A percentile compares a stretch with the other conserved stretches of the same genome.
These are phyloP conservation scores for Cottus gobio DNA, from an alignment of 2,113 vertebrate genomes.

Conservation along the genomic window DNA sequence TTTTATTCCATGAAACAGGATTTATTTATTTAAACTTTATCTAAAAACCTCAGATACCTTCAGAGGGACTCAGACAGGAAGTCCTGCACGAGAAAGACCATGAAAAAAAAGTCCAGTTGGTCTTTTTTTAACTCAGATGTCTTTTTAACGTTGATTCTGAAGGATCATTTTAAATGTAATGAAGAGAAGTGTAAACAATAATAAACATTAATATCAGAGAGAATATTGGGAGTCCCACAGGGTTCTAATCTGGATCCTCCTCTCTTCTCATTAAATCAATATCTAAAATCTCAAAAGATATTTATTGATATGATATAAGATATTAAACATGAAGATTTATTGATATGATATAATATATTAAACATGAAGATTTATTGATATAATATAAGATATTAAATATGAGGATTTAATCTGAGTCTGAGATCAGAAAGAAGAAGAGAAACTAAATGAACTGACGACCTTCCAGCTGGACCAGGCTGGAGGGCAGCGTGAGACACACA, in stretches of 20 bases:
- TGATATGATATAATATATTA: background rate
- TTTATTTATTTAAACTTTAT: slow-evolving; percentile 18
- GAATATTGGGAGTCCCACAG: background rate
- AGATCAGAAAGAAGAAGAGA: slow-evolving; percentile 43
- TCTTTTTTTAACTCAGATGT: too few relatives aligned
- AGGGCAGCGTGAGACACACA: slow-evolving; percentile 50
- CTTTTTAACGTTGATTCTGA: too few relatives aligned
- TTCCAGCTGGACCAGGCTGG: slow-evolving; percentile 70
- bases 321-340: background rate
- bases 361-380: background rate
- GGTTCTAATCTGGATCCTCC: background rate
- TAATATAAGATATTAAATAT: background rate
- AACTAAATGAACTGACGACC: slow-evolving; percentile 64
- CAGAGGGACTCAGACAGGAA: background rate
- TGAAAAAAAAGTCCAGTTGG: too few relatives aligned
- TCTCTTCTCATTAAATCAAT: background rate
- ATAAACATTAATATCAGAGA: background rate
- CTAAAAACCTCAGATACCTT: slow-evolving; percentile 15
- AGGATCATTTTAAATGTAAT: too few relatives aligned
- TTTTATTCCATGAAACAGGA: slow-evolving; percentile 30
- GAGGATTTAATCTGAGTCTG: background rate
- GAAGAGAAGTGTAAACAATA: too few relatives aligned
- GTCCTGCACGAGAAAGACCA: background rate
- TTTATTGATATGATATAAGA: too few relatives aligned
- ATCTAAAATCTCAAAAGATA: too few relatives aligned